Percentiles rank a stretch among this genome's conserved stretches.
These are phyloP conservation scores for Sarcophaga subvicina DNA, from an alignment of 2,888 invertebrate species.

Conservation along the genomic window DNA sequence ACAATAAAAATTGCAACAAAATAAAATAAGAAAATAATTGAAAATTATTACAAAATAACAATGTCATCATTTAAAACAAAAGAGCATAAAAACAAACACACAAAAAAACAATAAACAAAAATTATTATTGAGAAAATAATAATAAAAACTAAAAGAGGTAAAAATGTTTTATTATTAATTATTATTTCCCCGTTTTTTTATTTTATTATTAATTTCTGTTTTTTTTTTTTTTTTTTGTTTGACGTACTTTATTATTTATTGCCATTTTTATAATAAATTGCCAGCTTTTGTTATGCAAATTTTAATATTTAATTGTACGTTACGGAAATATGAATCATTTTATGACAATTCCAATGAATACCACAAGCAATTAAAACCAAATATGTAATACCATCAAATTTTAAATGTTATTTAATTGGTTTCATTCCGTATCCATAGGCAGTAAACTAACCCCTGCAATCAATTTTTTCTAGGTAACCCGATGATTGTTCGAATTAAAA, in stretches of 20 bases:
- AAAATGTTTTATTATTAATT: conserved; percentile 50
- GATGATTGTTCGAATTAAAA: too few relatives aligned
- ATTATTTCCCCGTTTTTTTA: conserved; percentile 20
- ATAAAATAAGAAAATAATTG: conserved; percentile 38
- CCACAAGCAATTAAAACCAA: too few relatives aligned
- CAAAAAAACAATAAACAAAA: background rate
- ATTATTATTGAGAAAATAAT: background rate
- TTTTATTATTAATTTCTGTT: background rate
- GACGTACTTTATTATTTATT: background rate
- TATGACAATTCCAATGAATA: background rate
- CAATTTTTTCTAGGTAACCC: too few relatives aligned
- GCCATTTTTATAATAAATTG: conserved; percentile 37
- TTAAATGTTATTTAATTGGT: too few relatives aligned
- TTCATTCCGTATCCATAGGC: too few relatives aligned
- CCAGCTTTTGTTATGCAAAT: conserved; percentile 60
- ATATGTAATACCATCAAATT: too few relatives aligned
- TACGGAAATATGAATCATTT: background rate
- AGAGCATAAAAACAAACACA: background rate
- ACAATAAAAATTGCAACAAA: conserved; percentile 34
- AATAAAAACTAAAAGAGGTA: conserved; percentile 26
- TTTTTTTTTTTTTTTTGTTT: background rate
- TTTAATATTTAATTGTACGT: conserved; percentile 23
- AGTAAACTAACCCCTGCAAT: too few relatives aligned
- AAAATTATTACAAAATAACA: conserved; percentile 59
- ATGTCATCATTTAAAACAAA: conserved; percentile 55